Percentiles rank a stretch among this genome's conserved stretches.
These are phyloP conservation scores for Leucophenga montana DNA, from an alignment of 2,888 invertebrate species.

Conservation along the genomic window DNA sequence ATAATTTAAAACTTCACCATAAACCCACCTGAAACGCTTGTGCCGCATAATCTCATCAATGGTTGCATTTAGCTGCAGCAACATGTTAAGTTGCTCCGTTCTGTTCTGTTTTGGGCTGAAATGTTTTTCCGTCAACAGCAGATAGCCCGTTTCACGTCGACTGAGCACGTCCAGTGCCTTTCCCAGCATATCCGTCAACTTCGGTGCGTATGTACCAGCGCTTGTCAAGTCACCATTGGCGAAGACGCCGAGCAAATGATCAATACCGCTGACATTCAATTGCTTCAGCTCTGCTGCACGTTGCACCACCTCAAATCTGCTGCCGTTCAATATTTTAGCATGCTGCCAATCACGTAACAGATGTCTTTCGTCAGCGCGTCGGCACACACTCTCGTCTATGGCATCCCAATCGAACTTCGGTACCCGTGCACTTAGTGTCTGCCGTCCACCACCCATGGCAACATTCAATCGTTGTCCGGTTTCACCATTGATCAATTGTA, in stretches of 20 bases:
- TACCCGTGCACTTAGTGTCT: constrained; percentile 78
- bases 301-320: constrained; percentile 73
- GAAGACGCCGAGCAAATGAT: constrained; percentile 86
- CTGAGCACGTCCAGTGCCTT: constrained; percentile 82
- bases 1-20: neutral
- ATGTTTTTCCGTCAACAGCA: constrained; percentile 87
- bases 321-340: constrained; percentile 73
- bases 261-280: constrained; percentile 77
- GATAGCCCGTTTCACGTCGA: constrained; percentile 78
- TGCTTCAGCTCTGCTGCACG: constrained; percentile 78
- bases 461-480: constrained; percentile 77
- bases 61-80: constrained; percentile 84
- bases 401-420: constrained; percentile 75
- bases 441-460: constrained; percentile 88
- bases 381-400: constrained; percentile 78
- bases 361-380: constrained; percentile 81
- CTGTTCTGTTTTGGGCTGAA: constrained; percentile 84
- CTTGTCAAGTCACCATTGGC: constrained; percentile 80
- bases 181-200: constrained; percentile 82
- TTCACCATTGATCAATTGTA: constrained; percentile 83
- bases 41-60: constrained; percentile 78
- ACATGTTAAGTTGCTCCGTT: constrained; percentile 80
- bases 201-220: constrained; percentile 77
- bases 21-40: constrained; percentile 49
- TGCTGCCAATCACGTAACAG: constrained; percentile 81